These are phyloP conservation scores for Rhodeus uyekii DNA, from an alignment of 2,797 vertebrate species.

Conservation along the genomic window DNA sequence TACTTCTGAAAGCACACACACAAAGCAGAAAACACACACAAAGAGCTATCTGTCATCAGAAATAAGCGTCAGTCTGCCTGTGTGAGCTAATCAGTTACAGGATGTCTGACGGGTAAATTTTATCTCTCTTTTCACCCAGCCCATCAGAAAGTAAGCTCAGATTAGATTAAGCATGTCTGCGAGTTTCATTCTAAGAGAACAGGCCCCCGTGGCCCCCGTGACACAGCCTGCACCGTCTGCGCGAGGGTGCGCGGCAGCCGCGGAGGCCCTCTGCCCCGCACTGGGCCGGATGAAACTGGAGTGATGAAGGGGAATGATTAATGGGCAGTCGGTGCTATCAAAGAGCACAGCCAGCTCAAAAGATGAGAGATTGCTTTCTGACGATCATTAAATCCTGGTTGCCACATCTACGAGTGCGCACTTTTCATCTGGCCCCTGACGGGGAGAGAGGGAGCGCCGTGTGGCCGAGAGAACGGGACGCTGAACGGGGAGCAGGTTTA, in stretches of 20 bases:
- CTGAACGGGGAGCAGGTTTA: conserved; percentile 37
- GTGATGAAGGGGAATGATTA: conserved; percentile 65
- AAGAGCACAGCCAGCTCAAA: conserved; percentile 62
- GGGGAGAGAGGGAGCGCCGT: conserved; percentile 46
- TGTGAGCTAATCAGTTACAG: conserved; percentile 62
- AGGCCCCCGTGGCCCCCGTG: conserved; percentile 45
- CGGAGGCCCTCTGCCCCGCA: conserved; percentile 29
- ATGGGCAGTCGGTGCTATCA: conserved; percentile 62
- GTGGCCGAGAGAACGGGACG: conserved; percentile 45
- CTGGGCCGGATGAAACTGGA: conserved; percentile 53
- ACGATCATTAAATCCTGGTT: conserved; percentile 68
- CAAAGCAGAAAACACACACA: conserved; percentile 24
- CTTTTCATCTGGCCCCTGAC: conserved; percentile 62
- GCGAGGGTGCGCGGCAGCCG: conserved; percentile 18
- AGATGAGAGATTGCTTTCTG: conserved; percentile 67
- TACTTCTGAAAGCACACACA: conserved; percentile 14
- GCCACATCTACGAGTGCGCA: conserved; percentile 62
- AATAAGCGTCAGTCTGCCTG: conserved; percentile 55
- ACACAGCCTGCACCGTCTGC: conserved; percentile 42
- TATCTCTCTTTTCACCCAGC: conserved; percentile 58
- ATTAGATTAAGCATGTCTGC: conserved; percentile 60
- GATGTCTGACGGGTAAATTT: conserved; percentile 61
- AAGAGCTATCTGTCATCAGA: conserved; percentile 50
- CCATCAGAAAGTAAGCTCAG: conserved; percentile 57
- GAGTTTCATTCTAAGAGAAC: conserved; percentile 42